phyloP scores from a whole-genome alignment of 2,113 vertebrate genomes.

The Alexandromys fortis region DNA sequence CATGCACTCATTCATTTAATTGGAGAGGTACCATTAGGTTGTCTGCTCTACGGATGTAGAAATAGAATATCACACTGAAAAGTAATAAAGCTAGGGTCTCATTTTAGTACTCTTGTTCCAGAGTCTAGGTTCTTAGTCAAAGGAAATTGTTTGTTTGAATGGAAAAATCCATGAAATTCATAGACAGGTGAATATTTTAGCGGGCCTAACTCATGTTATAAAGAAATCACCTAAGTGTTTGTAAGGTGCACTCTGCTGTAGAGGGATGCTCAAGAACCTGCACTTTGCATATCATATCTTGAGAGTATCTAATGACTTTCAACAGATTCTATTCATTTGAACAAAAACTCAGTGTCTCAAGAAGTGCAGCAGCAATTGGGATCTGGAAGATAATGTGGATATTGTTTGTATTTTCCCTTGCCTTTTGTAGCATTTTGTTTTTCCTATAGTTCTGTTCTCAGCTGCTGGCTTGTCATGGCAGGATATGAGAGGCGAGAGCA shows the following conservation, averaged over 20 bases:
- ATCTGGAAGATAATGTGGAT: neutral
- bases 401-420: neutral
- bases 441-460: neutral
- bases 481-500: neutral
- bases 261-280: neutral
- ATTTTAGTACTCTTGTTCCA: neutral
- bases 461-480: neutral
- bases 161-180: neutral
- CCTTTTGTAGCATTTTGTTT: neutral
- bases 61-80: neutral
- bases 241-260: neutral
- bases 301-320: neutral
- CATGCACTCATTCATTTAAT: neutral
- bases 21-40: neutral
- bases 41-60: neutral
- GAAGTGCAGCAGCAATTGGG: neutral
- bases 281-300: neutral
- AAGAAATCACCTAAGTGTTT: neutral
- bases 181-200: neutral
- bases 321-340: neutral
- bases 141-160: neutral
- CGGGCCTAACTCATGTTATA: neutral
- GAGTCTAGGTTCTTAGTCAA: conserved; percentile 14
- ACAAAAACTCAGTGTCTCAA: neutral
- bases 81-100: neutral